Percentiles rank a stretch among this genome's conserved stretches.
Conservation (phyloP, 2,888 invertebrate species). For the Lottia scabra region DNA sequence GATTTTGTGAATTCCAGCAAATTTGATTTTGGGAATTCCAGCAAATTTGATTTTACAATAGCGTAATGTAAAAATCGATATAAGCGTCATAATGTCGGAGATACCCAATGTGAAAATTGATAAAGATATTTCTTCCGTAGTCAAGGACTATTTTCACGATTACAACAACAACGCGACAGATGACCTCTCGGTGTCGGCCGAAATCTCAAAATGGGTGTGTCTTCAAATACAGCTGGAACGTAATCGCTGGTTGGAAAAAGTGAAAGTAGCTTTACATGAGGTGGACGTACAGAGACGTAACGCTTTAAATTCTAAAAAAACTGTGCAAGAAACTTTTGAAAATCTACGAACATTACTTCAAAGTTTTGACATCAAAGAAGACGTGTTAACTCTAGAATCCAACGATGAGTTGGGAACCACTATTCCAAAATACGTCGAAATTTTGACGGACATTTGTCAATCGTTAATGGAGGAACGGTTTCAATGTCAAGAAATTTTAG, state of each 20-base stretch:
- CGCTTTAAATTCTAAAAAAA: constrained; percentile 40
- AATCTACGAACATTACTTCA: constrained; percentile 43
- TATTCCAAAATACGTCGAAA: constrained; percentile 46
- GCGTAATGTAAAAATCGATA: no score
- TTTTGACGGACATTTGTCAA: constrained; percentile 45
- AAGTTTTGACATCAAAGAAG: constrained; percentile 41
- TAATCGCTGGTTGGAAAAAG: constrained; percentile 58
- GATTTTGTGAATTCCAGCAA: no score
- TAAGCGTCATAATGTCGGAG: no score
- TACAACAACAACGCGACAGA: constrained; percentile 16
- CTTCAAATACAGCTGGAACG: constrained; percentile 56
- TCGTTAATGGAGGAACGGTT: constrained; percentile 48
- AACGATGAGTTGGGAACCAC: constrained; percentile 37
- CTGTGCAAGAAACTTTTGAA: constrained; percentile 40
- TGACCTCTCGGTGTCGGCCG: constrained; percentile 37
- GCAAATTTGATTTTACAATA: no score
- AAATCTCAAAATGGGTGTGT: constrained; percentile 51
- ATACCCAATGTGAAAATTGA: not conserved
- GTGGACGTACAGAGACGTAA: constrained; percentile 53
- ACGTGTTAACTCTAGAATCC: constrained; percentile 20
- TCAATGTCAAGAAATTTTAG: constrained; percentile 47
- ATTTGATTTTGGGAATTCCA: no score
- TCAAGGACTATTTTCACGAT: not conserved
- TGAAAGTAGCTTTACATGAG: constrained; percentile 57
- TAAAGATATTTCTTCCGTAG: not conserved